Evolutionary conservation across 1,140 invertebrate genomes (phyloP), one percentile per base, ranked within the genome.

Genomic region (Drosophila lacertosa): DNA sequence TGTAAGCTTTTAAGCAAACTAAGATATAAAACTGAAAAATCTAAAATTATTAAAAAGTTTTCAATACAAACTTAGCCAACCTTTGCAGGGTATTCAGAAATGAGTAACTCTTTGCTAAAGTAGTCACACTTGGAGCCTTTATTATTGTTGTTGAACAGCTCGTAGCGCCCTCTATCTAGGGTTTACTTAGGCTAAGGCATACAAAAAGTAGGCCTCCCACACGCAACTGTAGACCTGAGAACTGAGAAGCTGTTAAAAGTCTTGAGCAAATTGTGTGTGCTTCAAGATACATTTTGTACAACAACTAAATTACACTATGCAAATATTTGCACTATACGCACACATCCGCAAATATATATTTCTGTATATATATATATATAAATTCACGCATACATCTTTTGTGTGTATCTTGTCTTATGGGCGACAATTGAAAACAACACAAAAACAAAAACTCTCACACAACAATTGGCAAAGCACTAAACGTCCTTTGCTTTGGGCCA

Each of bases 231-330:
- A 35, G 15, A 37, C 37, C 32, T 57, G 29, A 20, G 44, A 47
- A 64, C 47, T 45, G 60, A 68, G 58, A 40, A 63, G 70, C 66
- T 83, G 54, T 62, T 69, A 77, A 84, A 84, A 84, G 81, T 86
- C 82, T 81, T 84, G 65, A 68, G 81, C 53, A 81, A 86, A 80
- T 75, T 24, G 50, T 71, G 40, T 62, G 55, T 63, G 24, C 47
- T 42, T 13, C 26, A 64, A 77, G 76, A 79, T 74, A 86, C 74
- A 81, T 81, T 83, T 78, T 67, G 71, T 71, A 69, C 62, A 74
- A 72, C 82, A 88, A 88, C 83, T 88, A 88, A 88, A 88, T 88
- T 88, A 82, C 82, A 82, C 82, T 78, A 88, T 78, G 83, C 76
- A 82, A 88, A 88, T 88, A 88, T 88, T 88, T 88, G 83, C 24